Conservation (phyloP, 2,888 invertebrate genomes). For the Anagyrus pseudococci region DNA sequence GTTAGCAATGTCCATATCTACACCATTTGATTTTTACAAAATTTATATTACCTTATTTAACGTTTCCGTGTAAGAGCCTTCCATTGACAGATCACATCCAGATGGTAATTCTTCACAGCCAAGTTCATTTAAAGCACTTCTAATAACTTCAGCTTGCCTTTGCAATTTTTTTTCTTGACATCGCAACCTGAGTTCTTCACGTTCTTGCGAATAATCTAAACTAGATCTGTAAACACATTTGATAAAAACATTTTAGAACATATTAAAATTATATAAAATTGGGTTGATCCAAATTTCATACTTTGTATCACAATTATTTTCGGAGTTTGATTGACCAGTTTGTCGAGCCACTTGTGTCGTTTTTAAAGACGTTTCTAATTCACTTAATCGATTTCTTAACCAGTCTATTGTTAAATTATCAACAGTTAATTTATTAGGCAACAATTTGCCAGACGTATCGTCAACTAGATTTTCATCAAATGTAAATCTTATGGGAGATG, state of each 20-base stretch:
- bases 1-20: too few species aligned
- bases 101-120: conserved; percentile 89
- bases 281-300: conserved; percentile 36
- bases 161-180: conserved; percentile 85
- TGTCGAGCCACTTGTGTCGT: conserved; percentile 73
- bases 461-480: conserved; percentile 90
- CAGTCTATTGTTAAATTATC: conserved; percentile 93
- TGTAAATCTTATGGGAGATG: conserved; percentile 78
- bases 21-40: neutral
- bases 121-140: conserved; percentile 82
- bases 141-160: conserved; percentile 83
- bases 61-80: conserved; percentile 56
- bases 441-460: conserved; percentile 85
- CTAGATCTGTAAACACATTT: conserved; percentile 45
- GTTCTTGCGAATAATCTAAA: conserved; percentile 58
- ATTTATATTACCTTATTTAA: conserved; percentile 52
- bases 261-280: conserved; percentile 1
- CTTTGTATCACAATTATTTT: conserved; percentile 55
- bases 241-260: conserved; percentile 15
- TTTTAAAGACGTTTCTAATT: conserved; percentile 80
- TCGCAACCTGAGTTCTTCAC: conserved; percentile 78
- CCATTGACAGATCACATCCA: conserved; percentile 75
- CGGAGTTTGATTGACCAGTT: conserved; percentile 44
- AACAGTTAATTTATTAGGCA: conserved; percentile 87
- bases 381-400: conserved; percentile 79